These are phyloP conservation scores for Pangasius djambal DNA, from an alignment of 2,797 vertebrate genomes.

Conservation along the genomic window DNA sequence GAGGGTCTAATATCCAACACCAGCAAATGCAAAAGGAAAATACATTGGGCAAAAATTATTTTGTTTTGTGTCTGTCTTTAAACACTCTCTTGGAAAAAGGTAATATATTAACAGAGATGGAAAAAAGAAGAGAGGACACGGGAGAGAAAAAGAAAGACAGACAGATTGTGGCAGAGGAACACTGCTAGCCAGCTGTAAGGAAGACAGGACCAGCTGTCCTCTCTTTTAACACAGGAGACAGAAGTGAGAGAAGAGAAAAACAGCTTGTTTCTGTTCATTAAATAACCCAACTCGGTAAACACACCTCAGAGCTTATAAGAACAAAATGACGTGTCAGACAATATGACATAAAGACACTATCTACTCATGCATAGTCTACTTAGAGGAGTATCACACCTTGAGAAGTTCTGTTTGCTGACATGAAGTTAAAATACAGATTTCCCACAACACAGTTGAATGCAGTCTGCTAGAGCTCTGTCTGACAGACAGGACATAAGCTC, in stretches of 20 bases:
- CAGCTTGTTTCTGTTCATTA: constrained; percentile 4
- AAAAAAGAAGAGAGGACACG: background rate
- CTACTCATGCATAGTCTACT: background rate
- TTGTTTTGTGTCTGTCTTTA: background rate
- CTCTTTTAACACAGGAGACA: constrained; percentile 3
- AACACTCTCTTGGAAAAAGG: background rate
- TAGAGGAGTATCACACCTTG: background rate
- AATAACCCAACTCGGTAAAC: background rate
- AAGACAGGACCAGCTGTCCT: constrained; percentile 14
- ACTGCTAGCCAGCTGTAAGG: background rate
- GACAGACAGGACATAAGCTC: background rate
- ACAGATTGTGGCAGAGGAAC: background rate
- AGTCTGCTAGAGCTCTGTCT: background rate
- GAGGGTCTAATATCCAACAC: background rate
- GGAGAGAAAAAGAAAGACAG: background rate
- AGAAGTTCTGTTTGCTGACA: background rate
- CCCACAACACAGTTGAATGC: background rate
- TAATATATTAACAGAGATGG: background rate
- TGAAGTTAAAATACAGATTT: background rate
- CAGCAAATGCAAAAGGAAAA: background rate
- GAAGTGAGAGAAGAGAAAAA: background rate
- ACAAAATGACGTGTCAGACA: background rate
- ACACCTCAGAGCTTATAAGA: background rate
- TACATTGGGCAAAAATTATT: background rate
- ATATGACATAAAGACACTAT: background rate